Percentiles rank a stretch among this genome's conserved stretches.
Evolutionary conservation across 2,113 vertebrate genomes (phyloP).

Genomic region (Rhadina sibilatrix): DNA sequence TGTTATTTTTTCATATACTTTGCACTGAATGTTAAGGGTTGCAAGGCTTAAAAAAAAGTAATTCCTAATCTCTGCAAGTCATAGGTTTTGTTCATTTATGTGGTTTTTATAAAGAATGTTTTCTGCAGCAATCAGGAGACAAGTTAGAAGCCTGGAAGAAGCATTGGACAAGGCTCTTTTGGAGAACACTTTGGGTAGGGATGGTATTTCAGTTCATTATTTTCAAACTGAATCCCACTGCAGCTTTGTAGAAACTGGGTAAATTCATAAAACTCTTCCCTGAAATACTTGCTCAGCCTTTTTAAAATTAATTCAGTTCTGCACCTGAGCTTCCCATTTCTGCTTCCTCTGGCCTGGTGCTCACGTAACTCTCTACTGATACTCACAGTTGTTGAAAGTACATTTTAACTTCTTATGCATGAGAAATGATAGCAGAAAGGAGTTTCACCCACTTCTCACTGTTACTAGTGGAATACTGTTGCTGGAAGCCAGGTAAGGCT

Average conservation of each 20-base stretch:
- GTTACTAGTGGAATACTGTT: not conserved
- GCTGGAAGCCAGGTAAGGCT: not conserved
- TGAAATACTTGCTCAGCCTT: slow-evolving; percentile 6
- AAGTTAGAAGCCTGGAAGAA: not conserved
- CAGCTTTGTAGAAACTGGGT: not conserved
- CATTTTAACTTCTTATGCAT: not conserved
- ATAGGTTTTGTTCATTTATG: not conserved
- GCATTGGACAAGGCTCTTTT: not conserved
- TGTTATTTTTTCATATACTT: not conserved
- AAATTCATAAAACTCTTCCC: not conserved
- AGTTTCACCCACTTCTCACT: not conserved
- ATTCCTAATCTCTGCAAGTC: slow-evolving; percentile 7
- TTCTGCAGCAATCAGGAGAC: not conserved
- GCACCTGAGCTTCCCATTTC: not conserved
- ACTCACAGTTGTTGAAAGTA: not conserved
- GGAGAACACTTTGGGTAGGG: not conserved
- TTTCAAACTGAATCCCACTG: not conserved
- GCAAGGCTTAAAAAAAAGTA: not conserved
- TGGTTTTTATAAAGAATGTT: not conserved
- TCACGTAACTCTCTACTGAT: not conserved
- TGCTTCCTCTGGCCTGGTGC: not conserved
- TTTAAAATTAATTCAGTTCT: slow-evolving; percentile 13
- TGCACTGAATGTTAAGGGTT: not conserved
- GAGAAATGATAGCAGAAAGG: not conserved
- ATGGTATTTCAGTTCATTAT: not conserved